Conservation (phyloP, 2,113 vertebrate species). For the Callospermophilus lateralis region DNA sequence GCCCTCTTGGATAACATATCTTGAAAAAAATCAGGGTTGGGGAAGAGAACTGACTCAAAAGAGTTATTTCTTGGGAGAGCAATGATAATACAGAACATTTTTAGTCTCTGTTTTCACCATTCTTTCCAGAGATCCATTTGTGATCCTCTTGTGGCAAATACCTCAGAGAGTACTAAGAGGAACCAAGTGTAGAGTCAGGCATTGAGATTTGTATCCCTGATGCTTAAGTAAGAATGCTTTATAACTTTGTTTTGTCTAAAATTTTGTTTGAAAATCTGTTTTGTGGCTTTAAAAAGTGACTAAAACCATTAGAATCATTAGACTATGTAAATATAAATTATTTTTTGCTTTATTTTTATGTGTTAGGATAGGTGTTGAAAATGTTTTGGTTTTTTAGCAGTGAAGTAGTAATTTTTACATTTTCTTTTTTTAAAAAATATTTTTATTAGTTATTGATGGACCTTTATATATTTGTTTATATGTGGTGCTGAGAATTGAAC, state of each 20-base stretch:
- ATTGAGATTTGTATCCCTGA: not conserved
- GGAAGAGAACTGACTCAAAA: not conserved
- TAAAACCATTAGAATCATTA: not conserved
- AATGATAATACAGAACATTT: not conserved
- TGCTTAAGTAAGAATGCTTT: not conserved
- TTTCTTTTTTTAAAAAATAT: too few species aligned
- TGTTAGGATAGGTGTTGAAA: not conserved
- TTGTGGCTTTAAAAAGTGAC: not conserved
- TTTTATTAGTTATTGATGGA: too few species aligned
- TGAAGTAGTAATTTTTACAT: not conserved
- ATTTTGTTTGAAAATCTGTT: conserved; percentile 13
- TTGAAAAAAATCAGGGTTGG: not conserved
- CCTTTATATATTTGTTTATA: too few species aligned
- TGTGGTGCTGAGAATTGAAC: too few species aligned
- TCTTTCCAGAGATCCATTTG: not conserved
- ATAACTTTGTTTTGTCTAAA: not conserved
- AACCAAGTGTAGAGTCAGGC: not conserved
- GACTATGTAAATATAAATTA: not conserved
- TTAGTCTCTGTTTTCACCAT: not conserved
- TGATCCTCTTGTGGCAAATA: not conserved
- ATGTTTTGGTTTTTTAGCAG: not conserved
- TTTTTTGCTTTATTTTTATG: not conserved
- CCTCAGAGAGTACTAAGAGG: not conserved
- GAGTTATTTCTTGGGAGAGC: not conserved
- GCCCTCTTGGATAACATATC: not conserved